Base-by-base conservation (phyloP, 1,140 invertebrate species). In the Euura saliciscinereae region DNA sequence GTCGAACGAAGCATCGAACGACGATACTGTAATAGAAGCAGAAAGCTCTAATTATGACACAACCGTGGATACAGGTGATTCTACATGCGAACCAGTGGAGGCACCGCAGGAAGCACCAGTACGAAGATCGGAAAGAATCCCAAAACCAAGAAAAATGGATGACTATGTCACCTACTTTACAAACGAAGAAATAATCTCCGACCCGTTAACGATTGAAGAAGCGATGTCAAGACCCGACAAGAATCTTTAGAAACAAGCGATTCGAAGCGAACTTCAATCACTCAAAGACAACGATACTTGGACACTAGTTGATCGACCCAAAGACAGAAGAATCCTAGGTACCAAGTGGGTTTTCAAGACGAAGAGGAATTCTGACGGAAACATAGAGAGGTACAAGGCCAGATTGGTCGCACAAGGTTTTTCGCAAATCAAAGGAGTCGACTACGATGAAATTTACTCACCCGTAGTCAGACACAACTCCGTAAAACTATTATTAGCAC, bases 401-500 rank as follows among this genome's bases (percentile, higher is more conserved):
- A n/a, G n/a, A n/a, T n/a, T n/a, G n/a, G n/a, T n/a, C n/a, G n/a
- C n/a, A n/a, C n/a, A n/a, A n/a, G n/a, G n/a, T n/a, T n/a, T n/a
- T n/a, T n/a, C n/a, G n/a, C n/a, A n/a, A n/a, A n/a, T n/a, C n/a
- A n/a, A n/a, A n/a, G n/a, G n/a, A n/a, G n/a, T n/a, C n/a, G n/a
- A n/a, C n/a, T n/a, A n/a, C n/a, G n/a, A n/a, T n/a, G n/a, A n/a
- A n/a, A n/a, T n/a, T n/a, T n/a, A n/a, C n/a, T n/a, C n/a, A n/a
- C n/a, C n/a, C n/a, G n/a, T n/a, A n/a, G n/a, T n/a, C n/a, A n/a
- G n/a, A n/a, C n/a, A n/a, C n/a, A n/a, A n/a, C n/a, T n/a, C 59
- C 11, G 69, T 86, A 44, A 70, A 82, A 68, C 7, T 79, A 44
- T 51, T 85, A n/a, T 70, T 86, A 4, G 73, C 75, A 7, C 68